Percentiles rank a stretch among this genome's conserved stretches.
Evolutionary conservation across 2,797 vertebrate species (phyloP).

Genomic region (Leptoclinus maculatus): DNA sequence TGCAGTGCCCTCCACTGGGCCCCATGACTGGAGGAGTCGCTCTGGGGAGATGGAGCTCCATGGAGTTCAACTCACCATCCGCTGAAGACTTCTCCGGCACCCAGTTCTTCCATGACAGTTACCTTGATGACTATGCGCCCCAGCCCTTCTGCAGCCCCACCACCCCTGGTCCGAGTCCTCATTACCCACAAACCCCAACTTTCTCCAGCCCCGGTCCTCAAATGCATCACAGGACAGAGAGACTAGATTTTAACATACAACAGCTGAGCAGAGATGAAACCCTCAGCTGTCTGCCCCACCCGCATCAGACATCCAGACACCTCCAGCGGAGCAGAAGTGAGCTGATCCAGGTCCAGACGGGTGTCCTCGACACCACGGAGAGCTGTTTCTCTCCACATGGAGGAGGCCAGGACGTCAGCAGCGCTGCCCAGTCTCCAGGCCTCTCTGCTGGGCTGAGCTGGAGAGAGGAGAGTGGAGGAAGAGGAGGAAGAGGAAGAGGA

Average conservation of each 20-base stretch:
- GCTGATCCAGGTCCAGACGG: constrained; percentile 1
- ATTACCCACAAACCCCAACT: constrained; percentile 59
- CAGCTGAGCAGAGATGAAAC: neutral
- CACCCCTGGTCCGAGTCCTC: constrained; percentile 61
- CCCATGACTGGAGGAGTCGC: constrained; percentile 2
- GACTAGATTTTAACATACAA: constrained; percentile 15
- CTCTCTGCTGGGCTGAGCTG: neutral
- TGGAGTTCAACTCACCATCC: constrained; percentile 26
- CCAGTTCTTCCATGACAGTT: constrained; percentile 35
- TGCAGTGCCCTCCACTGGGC: constrained; percentile 34
- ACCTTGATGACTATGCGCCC: constrained; percentile 9
- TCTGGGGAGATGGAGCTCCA: constrained; percentile 40
- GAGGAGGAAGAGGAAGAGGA: neutral
- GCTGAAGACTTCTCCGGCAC: constrained; percentile 20
- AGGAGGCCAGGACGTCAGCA: neutral
- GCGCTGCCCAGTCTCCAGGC: neutral
- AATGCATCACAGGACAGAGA: constrained; percentile 16
- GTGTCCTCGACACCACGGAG: neutral
- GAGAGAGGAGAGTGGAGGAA: constrained; percentile 3
- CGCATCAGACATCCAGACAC: neutral
- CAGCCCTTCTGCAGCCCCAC: constrained; percentile 63
- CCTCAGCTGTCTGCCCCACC: constrained; percentile 7
- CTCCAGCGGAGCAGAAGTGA: constrained; percentile 8
- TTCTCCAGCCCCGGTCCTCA: constrained; percentile 45
- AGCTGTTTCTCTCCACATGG: constrained; percentile 9